Base-by-base conservation (phyloP, 2,797 vertebrate species). In the Rhynchotus rufescens region DNA sequence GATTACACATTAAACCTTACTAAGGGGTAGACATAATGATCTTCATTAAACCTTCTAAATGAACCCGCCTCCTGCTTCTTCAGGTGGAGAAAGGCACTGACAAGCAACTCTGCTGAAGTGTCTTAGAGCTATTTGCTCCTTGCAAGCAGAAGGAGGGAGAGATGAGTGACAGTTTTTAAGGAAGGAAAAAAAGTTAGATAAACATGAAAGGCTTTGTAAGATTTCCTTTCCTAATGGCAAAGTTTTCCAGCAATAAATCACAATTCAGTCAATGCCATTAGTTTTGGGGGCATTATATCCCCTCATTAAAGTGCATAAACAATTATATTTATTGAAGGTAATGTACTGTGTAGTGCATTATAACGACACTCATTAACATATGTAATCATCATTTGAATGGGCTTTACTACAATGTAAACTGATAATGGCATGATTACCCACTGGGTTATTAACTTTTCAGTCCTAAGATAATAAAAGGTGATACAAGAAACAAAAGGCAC, bases 321-420 rank as follows among this genome's bases (percentile, higher is more conserved):
- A 98, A 98, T 99, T 98, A 98, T 96, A 98, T 98, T 98, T 98
- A 98, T 98, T 97, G 98, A 98, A 98, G 98, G 98, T 99, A 99
- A 99, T 99, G 98, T 98, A 98, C 97, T 98, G 98, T 98, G 98
- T 97, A 98, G 97, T 98, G 98, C 98, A 98, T 99, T 99, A 99
- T 99, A 99, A 99, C 97, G 97, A 98, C 97, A 97, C 82, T 96
- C 98, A 99, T 99, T 98, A 98, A 98, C 98, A 98, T 98, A 98
- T 97, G 97, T 98, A 98, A 98, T 98, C 97, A 98, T 98, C 98
- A 98, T 98, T 96, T 97, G 97, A 98, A 98, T 96, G 97, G 98
- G 97, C 97, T 98, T 98, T 97, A 97, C 97, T 97, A 98, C 97
- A 97, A 98, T 97, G 97, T 98, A 98, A 98, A 97, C 98, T 98